Base-by-base conservation (phyloP, 2,888 invertebrate species). In the Coecobrya sp. region DNA sequence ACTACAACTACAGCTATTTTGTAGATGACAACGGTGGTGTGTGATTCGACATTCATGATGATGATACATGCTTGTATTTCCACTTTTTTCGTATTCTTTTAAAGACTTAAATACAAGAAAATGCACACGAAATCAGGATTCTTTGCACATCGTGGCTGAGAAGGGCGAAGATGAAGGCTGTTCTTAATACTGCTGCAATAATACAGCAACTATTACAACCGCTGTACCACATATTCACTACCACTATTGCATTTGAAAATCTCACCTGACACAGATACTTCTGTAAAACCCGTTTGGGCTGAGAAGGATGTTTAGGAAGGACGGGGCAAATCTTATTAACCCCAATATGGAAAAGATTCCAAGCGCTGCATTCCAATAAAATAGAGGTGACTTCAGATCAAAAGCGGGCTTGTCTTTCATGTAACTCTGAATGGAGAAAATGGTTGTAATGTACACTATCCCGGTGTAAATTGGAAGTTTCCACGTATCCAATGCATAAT, bases 181-280 rank as follows among this genome's bases (percentile, higher is more conserved):
- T 85, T 89, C 82, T 59, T 89, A 82, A 89, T 89, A 89, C 68
- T 30, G 52, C 65, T 16, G 16, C 82, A n/a, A n/a, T n/a, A n/a
- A n/a, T 55, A 84, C 45, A 16, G 36, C 25, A 82, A 30, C 79
- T 11, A 42, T 81, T 16, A 62, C 76, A 65, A 62, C 87, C 30
- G 84, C 65, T 68, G 81, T 87, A 82, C 90, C 85, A 91, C 70
- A 88, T 76, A 49, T 68, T 42, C 86, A 81, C 81, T 49, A 86
- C 86, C 25, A 86, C 52, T 30, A 19, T 65, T 81, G 91, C 91
- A 91, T 30, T 82, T 82, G 85, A 92, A 87, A 86, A 73, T 86
- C 90, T 88, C 81, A 93, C 94, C 94, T 93, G 90, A 93, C 90
- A 86, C 94, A 95, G 73, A 94, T 93, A 92, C 94, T 93, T 89